phyloP scores from a whole-genome alignment of 2,113 vertebrate genomes.

The Neogobius melanostomus region DNA sequence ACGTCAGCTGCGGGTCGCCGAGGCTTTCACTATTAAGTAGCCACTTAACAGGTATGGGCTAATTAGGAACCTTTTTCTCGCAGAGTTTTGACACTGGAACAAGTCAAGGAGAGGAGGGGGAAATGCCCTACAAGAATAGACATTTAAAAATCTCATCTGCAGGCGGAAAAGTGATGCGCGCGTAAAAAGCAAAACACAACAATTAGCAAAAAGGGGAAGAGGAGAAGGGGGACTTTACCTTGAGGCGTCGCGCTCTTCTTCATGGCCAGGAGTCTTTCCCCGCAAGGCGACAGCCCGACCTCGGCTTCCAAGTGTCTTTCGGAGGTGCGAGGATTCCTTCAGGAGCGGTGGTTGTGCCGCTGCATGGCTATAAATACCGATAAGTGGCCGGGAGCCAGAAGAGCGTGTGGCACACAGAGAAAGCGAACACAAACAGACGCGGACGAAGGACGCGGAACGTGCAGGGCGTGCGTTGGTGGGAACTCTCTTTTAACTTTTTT shows the following conservation, averaged over 20 bases:
- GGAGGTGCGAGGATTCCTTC: slow-evolving; percentile 52
- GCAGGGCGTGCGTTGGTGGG: slow-evolving; percentile 42
- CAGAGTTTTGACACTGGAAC: slow-evolving; percentile 34
- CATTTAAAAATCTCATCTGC: slow-evolving; percentile 16
- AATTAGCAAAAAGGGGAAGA: slow-evolving; percentile 33
- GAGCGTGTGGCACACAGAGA: slow-evolving; percentile 39
- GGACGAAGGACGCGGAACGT: slow-evolving; percentile 39
- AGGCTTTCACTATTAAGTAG: slow-evolving; percentile 24
- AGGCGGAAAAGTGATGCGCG: slow-evolving; percentile 15
- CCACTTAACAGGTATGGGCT: slow-evolving; percentile 43
- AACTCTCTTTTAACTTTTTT: slow-evolving; percentile 50
- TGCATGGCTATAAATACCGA: slow-evolving; percentile 64
- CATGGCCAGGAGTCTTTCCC: slow-evolving; percentile 43
- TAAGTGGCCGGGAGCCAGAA: slow-evolving; percentile 58
- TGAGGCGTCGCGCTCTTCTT: slow-evolving; percentile 46
- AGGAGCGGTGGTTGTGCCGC: slow-evolving; percentile 46
- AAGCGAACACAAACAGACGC: slow-evolving; percentile 58
- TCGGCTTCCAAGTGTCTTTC: slow-evolving; percentile 28
- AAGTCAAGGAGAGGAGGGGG: not conserved
- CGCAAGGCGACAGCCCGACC: slow-evolving; percentile 30
- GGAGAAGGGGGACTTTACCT: slow-evolving; percentile 51
- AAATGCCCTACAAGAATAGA: slow-evolving; percentile 17
- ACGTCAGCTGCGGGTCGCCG: slow-evolving; percentile 46
- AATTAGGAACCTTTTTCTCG: slow-evolving; percentile 36
- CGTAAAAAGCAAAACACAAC: slow-evolving; percentile 14